These are phyloP conservation scores for Cybosia mesomella DNA, from an alignment of 2,888 invertebrate species.

Conservation along the genomic window DNA sequence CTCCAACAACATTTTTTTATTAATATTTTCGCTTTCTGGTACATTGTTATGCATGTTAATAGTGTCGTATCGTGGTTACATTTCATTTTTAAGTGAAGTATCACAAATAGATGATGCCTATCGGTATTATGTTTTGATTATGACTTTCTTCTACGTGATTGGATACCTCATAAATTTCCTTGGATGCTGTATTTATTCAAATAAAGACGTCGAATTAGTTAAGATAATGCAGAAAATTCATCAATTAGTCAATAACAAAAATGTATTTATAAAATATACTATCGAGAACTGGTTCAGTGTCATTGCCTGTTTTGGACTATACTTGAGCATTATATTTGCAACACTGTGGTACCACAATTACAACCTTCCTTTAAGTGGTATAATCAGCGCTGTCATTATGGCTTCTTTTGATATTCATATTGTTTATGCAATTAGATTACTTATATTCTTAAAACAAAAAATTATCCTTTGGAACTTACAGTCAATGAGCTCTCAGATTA, in stretches of 20 bases:
- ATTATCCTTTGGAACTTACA: conserved; percentile 27
- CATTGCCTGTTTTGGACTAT: background rate
- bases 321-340: background rate
- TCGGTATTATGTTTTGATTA: background rate
- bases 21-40: conserved; percentile 7
- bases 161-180: conserved; percentile 20
- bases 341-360: background rate
- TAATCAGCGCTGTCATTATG: background rate
- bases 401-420: conserved; percentile 21
- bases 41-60: background rate
- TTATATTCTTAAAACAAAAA: conserved; percentile 28
- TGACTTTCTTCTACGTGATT: background rate
- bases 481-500: background rate
- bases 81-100: background rate
- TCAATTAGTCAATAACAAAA: conserved; percentile 10
- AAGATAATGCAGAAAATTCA: conserved; percentile 23
- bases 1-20: conserved; percentile 16
- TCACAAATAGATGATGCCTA: background rate
- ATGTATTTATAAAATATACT: background rate
- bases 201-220: conserved; percentile 22
- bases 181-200: background rate
- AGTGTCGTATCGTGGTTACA: background rate
- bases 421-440: conserved; percentile 19
- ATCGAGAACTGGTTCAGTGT: conserved; percentile 10
- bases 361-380: background rate